Evolutionary conservation across 2,888 invertebrate genomes (phyloP), one percentile per base, ranked within the genome.

Genomic region (Neoascia interrupta): DNA sequence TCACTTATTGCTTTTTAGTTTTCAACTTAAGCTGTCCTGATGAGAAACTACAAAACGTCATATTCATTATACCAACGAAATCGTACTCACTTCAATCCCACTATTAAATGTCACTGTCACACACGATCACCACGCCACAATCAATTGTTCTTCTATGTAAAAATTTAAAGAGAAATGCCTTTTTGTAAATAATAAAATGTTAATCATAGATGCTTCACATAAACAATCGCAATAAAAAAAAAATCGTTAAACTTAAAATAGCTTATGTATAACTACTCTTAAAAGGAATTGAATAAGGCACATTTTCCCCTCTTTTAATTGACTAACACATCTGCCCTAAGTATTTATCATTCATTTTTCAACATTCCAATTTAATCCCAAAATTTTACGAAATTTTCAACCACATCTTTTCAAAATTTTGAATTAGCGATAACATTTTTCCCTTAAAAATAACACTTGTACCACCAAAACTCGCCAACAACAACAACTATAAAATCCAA

Each of bases 391-490:
- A 41, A 45, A 13, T 4, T 6, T 47, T 10, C 18, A 10, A 34
- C 21, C 5, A 5, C 19, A 13, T 5, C 8, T 45, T 8, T 18
- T 13, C 23, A 16, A 26, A 8, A 13, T 54, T 39, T 49, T 10
- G 15, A 47, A 69, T 28, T 43, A 41, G 47, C 37, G 36, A 61
- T 53, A n/a, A 8, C 18, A 68, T 73, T 60, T 54, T n/a, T 51
- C 16, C 58, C 51, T 73, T 10, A 13, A 53, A 41, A 54, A 53
- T 26, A 36, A 60, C 43, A 56, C 47, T 37, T 37, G 56, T 79
- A 79, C 73, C 79, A 79, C 79, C 79, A 79, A 73, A 54, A 61
- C 43, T 79, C 73, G 73, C 66, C 54, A 79, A 64, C 70, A 76
- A 70, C 54, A 79, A 64, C 70, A 76, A 70, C 66, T 79, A 72